A percentile compares a stretch with the other conserved stretches of the same genome.
These are phyloP conservation scores for Battus philenor DNA, from an alignment of 1,140 invertebrate genomes.

Conservation along the genomic window DNA sequence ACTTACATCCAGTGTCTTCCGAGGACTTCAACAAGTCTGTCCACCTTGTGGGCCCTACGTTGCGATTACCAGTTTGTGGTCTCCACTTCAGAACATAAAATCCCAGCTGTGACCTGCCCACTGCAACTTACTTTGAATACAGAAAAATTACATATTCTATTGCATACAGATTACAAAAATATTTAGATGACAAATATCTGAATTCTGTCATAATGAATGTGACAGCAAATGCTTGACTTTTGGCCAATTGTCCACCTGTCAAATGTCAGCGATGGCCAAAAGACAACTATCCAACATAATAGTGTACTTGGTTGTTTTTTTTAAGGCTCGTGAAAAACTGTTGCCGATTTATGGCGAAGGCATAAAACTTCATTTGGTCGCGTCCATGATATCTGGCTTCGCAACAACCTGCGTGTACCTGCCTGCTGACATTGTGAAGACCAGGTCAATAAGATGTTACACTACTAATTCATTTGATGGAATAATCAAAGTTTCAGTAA, in stretches of 20 bases:
- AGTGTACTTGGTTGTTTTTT: not conserved
- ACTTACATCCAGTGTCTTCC: too few relatives aligned
- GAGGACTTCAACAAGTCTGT: too few relatives aligned
- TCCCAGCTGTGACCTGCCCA: too few relatives aligned
- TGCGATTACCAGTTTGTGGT: too few relatives aligned
- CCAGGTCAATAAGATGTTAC: constrained; percentile 80
- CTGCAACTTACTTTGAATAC: too few relatives aligned
- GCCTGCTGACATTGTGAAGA: constrained; percentile 99
- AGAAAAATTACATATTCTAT: too few relatives aligned
- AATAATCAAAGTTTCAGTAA: too few relatives aligned
- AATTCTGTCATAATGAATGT: not conserved
- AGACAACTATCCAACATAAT: not conserved
- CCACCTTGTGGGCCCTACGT: too few relatives aligned
- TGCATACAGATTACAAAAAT: too few relatives aligned
- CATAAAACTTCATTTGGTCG: constrained; percentile 91
- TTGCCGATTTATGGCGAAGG: constrained; percentile 83
- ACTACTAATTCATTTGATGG: not conserved
- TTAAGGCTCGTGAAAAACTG: constrained; percentile 46
- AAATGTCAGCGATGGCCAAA: not conserved
- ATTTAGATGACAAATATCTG: not conserved
- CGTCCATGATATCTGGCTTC: constrained; percentile 97
- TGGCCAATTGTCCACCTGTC: not conserved
- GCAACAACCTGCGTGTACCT: constrained; percentile 96
- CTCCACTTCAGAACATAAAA: too few relatives aligned
- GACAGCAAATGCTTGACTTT: not conserved